These are phyloP conservation scores for Dolichallabes microphthalmus DNA, from an alignment of 2,113 vertebrate species.

Conservation along the genomic window DNA sequence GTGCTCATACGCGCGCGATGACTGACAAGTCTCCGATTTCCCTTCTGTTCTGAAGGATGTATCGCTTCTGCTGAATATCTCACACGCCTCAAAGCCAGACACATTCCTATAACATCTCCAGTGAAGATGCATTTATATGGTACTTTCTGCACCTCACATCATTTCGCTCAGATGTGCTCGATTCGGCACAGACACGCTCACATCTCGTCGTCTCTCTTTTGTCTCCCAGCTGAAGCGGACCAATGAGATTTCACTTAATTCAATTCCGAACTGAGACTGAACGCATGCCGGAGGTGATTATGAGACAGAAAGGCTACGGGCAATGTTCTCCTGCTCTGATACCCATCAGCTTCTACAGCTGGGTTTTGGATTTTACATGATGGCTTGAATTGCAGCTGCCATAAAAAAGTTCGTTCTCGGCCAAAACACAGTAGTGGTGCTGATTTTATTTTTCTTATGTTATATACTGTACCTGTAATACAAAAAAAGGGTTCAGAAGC, in stretches of 20 bases:
- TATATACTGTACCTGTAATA: too few species aligned
- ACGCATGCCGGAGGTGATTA: background rate
- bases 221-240: background rate
- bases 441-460: too few species aligned
- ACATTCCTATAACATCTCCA: background rate
- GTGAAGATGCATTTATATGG: background rate
- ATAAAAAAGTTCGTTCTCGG: background rate
- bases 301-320: background rate
- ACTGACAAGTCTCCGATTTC: constrained; percentile 17
- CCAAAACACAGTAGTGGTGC: too few species aligned
- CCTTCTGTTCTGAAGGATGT: background rate
- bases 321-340: background rate
- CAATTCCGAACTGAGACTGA: background rate
- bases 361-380: background rate
- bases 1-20: too few species aligned
- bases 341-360: background rate
- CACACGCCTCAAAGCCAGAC: background rate
- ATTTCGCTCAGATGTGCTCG: background rate
- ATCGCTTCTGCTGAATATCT: constrained; percentile 2
- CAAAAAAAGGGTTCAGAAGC: too few species aligned
- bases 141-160: background rate
- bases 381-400: background rate
- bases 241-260: background rate
- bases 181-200: too few species aligned
- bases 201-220: background rate